A percentile compares a stretch with the other conserved stretches of the same genome.
Evolutionary conservation across 1,140 invertebrate genomes (phyloP).

Genomic region (Uloborus diversus): DNA sequence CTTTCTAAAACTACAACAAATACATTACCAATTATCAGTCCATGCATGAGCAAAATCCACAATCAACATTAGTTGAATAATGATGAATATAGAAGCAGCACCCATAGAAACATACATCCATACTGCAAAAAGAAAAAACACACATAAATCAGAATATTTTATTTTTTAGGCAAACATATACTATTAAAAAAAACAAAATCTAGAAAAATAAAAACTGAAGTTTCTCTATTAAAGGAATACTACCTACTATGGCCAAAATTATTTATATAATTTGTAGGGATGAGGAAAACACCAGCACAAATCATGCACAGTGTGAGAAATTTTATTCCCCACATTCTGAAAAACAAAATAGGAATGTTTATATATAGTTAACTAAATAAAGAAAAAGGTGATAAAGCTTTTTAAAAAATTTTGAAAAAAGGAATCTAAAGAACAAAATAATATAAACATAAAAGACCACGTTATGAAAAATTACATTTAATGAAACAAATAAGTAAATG

Average conservation of each 20-base stretch:
- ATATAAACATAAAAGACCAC: too few relatives aligned
- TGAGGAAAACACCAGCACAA: conserved; percentile 61
- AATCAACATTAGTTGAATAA: conserved; percentile 95
- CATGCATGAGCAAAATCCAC: conserved; percentile 98
- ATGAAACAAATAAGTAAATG: too few relatives aligned
- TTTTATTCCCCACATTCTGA: conserved; percentile 62
- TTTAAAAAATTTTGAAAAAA: too few relatives aligned
- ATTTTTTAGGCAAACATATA: too few relatives aligned
- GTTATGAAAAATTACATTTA: too few relatives aligned
- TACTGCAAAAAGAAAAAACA: conserved; percentile 68
- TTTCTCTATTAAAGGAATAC: conserved; percentile 23
- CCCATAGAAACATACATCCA: conserved; percentile 99
- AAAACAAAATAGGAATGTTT: conserved; percentile 13
- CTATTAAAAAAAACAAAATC: not conserved
- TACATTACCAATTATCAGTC: conserved; percentile 95
- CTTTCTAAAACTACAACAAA: too few relatives aligned
- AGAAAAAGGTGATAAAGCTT: too few relatives aligned
- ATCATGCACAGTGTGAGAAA: conserved; percentile 60
- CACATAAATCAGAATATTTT: too few relatives aligned
- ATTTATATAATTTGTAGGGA: conserved; percentile 58
- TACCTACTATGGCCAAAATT: conserved; percentile 39
- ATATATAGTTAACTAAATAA: not conserved
- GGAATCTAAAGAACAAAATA: too few relatives aligned
- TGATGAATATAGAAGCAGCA: conserved; percentile 94
- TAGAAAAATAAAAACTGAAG: conserved; percentile 54